phyloP scores from a whole-genome alignment of 2,797 vertebrate species.

The Nasua narica region DNA sequence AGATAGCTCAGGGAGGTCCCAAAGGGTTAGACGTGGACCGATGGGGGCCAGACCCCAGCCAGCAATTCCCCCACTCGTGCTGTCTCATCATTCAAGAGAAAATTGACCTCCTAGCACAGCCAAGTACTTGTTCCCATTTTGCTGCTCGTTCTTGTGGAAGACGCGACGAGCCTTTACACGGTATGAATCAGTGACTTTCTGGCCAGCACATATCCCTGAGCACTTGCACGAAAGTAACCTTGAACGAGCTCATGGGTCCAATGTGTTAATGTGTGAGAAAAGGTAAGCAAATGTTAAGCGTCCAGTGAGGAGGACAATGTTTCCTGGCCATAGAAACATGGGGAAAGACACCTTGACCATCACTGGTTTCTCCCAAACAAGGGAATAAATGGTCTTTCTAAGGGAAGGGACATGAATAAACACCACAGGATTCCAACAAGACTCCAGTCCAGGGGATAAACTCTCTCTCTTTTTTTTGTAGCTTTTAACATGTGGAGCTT shows the following conservation, averaged over 20 bases:
- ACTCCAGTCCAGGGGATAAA: neutral
- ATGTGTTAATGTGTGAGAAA: too few species aligned
- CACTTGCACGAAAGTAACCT: neutral
- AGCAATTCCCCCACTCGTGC: rapidly evolving
- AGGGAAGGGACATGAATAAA: neutral
- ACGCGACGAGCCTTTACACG: rapidly evolving
- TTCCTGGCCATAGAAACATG: neutral
- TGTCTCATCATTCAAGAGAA: neutral
- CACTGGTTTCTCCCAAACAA: neutral
- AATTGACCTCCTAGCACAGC: neutral
- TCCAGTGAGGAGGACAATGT: neutral
- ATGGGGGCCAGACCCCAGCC: neutral
- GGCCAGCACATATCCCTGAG: neutral
- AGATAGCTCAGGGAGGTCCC: neutral
- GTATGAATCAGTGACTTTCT: rapidly evolving
- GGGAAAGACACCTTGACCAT: neutral
- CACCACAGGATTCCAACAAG: neutral
- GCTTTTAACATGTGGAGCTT: constrained; percentile 17
- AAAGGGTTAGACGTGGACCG: neutral
- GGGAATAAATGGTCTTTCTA: neutral
- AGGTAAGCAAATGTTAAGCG: neutral
- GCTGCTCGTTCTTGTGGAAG: neutral
- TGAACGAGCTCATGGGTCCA: neutral
- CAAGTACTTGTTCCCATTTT: rapidly evolving
- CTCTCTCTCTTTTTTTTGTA: neutral